phyloP scores from a whole-genome alignment of 2,888 invertebrate species.

The Xestobium rufovillosum region DNA sequence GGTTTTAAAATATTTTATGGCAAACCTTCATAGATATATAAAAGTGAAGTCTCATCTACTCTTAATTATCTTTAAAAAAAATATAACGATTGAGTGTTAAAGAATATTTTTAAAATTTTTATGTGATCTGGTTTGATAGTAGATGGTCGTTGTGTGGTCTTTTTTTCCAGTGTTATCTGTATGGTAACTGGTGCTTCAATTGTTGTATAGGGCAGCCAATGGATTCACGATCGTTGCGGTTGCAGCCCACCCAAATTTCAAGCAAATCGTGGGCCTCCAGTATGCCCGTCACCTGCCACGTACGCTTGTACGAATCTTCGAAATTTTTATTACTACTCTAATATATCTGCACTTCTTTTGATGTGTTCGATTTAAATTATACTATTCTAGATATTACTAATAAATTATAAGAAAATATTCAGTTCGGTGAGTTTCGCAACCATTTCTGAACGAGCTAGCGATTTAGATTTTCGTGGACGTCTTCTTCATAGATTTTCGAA shows the following conservation, averaged over 20 bases:
- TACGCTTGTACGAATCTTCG: too few relatives aligned
- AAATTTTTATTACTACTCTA: too few relatives aligned
- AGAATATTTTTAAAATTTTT: conserved; percentile 44
- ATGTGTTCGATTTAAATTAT: conserved; percentile 33
- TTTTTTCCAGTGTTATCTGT: conserved; percentile 34
- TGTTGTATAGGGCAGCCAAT: conserved; percentile 21
- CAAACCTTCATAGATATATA: too few relatives aligned
- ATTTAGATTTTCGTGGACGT: too few relatives aligned
- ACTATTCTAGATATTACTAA: conserved; percentile 20
- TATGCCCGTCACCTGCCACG: too few relatives aligned
- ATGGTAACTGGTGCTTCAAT: conserved; percentile 39
- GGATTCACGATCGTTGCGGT: conserved; percentile 11
- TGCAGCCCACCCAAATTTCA: conserved; percentile 2
- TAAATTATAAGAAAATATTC: conserved; percentile 20
- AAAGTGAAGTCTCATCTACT: conserved; percentile 9
- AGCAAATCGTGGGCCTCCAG: too few relatives aligned
- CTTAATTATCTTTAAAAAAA: neutral
- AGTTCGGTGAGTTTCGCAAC: too few relatives aligned
- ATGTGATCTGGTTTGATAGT: conserved; percentile 41
- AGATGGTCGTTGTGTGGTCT: conserved; percentile 37
- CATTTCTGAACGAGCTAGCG: too few relatives aligned
- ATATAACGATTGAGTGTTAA: conserved; percentile 42
- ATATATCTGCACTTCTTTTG: too few relatives aligned
- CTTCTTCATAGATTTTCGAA: too few relatives aligned
- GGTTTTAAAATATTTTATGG: too few relatives aligned